Evolutionary conservation across 2,888 invertebrate genomes (phyloP), one percentile per base, ranked within the genome.

Genomic region (Tetropium fuscum): DNA sequence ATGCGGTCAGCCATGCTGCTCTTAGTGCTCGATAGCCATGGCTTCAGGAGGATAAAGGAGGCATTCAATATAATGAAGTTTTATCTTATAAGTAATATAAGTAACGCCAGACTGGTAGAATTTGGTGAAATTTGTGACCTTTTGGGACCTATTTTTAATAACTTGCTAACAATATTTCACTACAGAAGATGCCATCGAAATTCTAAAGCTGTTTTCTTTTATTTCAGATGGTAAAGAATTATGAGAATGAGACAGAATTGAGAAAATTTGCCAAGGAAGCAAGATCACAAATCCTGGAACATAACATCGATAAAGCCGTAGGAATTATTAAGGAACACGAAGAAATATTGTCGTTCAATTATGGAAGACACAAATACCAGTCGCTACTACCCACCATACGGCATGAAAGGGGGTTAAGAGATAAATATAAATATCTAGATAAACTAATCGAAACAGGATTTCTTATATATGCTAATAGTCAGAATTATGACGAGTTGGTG

Each of bases 301-400:
- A 48, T 1, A 15, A 48, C 8, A 22, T 48, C 22, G 36, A 25
- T 7, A 25, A 15, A 36, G 48, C 48, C 11, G 11, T 48, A 4
- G 10, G 38, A 38, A 36, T 36, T 36, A 48, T 48, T 20, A 38
- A 20, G 8, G 15, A 38, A 8, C 13, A 36, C 8, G 22, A 34
- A 36, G 48, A 15, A 13, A 25, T 48, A 22, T 19, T 48, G n/a
- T 36, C 30, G 0, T 48, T 22, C 13, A 6, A 48, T 22, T 48
- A 20, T 13, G 48, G 48, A 3, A 36, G 36, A 22, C 13, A 8
- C 10, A 48, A 6, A 2, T 48, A 48, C 16, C 20, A n/a, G n/a
- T 48, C 48, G 3, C 16, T 48, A 15, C 20, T 48, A 36, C 48
- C 48, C n/a, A 48, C 36, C 4, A 48, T 48, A 48, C 19, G 22